Evolutionary conservation across 2,113 vertebrate species (phyloP), one percentile per base, ranked within the genome.

Genomic region (Antechinus stuartii): DNA sequence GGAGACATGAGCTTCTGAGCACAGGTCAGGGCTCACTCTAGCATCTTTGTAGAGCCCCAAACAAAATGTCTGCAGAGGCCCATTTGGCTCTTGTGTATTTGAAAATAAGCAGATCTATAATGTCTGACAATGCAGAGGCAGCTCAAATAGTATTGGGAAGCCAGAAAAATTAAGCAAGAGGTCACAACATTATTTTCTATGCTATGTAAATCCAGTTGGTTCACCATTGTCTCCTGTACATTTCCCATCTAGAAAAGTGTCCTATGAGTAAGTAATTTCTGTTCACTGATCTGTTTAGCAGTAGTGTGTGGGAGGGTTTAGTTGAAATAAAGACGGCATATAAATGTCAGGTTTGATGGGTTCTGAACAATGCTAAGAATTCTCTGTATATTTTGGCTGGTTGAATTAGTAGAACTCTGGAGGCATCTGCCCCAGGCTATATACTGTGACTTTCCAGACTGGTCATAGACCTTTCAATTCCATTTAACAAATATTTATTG

Each of bases 201-300:
- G 12, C 14, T 35, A 14, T 35, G 27, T 89, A 56, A 92, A 23
- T 94, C 96, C 94, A 76, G 91, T 90, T 94, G 52, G 23, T 93
- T 94, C 94, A 95, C 95, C 96, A 3, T 95, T 95, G 95, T 96
- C 90, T 92, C 97, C 91, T 97, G 94, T 95, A 93, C 91, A 49
- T 50, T 96, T 97, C 96, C 93, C 97, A 95, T 97, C 76, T n/a
- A 94, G 92, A 94, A 84, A 1, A 52, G 89, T 93, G 55, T 46
- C 84, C 61, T 89, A 91, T 96, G 95, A 96, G 94, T 93, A 96
- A 95, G 76, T 92, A 96, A 5, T 84, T 84, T 84, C n/a, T 84
- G 35, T 84, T 84, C 35, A 42, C n/a, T 84, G n/a, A 42, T 84
- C 68, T 42, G 42, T 42, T 84, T 16, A 84, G 68, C 68, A 84